A percentile compares a stretch with the other conserved stretches of the same genome.
These are phyloP conservation scores for Micropterix aruncella DNA, from an alignment of 2,888 invertebrate genomes.

Conservation along the genomic window DNA sequence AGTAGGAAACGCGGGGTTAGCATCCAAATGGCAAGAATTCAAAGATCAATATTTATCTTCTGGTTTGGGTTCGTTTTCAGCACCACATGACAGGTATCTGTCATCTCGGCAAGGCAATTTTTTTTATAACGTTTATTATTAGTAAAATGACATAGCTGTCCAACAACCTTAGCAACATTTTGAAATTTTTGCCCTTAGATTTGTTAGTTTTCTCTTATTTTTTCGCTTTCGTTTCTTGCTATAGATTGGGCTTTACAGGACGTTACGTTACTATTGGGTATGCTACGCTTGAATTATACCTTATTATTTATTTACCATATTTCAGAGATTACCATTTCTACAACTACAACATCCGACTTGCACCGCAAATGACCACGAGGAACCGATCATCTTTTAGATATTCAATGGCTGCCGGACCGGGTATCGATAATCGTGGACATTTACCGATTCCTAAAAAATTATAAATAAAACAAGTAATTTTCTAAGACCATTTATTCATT, in stretches of 20 bases:
- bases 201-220: neutral
- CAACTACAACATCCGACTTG: conserved; percentile 1
- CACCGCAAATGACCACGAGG: neutral
- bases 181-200: neutral
- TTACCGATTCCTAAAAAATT: neutral
- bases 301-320: too few relatives aligned
- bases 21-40: neutral
- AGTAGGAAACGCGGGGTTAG: neutral
- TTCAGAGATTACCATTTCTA: conserved; percentile 4
- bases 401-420: neutral
- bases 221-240: too few relatives aligned
- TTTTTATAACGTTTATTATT: too few relatives aligned
- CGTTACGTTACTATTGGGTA: too few relatives aligned
- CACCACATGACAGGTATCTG: too few relatives aligned
- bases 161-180: neutral
- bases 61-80: too few relatives aligned
- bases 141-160: neutral
- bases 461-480: too few relatives aligned
- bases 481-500: too few relatives aligned
- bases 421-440: neutral
- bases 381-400: neutral
- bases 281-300: too few relatives aligned
- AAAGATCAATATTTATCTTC: conserved; percentile 2
- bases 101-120: too few relatives aligned
- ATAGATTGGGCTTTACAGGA: too few relatives aligned